Base-by-base conservation (phyloP, 2,888 invertebrate species). In the Tipula vernalis region DNA sequence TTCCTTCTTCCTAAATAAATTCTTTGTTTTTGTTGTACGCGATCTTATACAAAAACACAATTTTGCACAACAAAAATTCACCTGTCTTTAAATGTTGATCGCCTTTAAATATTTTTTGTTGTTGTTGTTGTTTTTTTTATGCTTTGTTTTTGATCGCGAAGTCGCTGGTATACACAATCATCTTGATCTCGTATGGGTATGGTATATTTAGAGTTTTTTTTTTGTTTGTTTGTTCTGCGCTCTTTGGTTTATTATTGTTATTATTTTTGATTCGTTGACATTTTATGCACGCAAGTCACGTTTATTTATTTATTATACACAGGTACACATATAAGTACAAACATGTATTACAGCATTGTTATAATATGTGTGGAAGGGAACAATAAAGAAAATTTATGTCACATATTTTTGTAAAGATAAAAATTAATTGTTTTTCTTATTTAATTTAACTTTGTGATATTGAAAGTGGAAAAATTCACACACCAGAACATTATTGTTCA, bases 231-330 rank as follows among this genome's bases (percentile, higher is more conserved):
- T 71, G 71, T 71, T 71, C 28, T 28, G 71, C 28, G 71, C 28
- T 71, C 71, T 18, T 71, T 71, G 71, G 71, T 71, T 71, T 71
- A 84, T 84, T 84, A 39, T 84, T 84, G n/a, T 84, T 41, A 84
- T 39, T 84, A 39, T 84, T 41, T 84, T 84, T 84, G 36, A 84
- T 44, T 44, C 36, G 86, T 86, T 44, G 86, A 44, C 36, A 44
- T 86, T 86, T 86, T 86, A 44, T 86, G 44, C 86, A 86, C 86
- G 86, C 86, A 86, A 86, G 86, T 86, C 86, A 86, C 86, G 86
- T 86, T 86, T 44, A 86, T 71, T 71, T 71, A 71, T 71, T 71
- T 71, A 71, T 71, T 71, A 10, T 18, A 41, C 71, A 71, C 71
- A 71, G 71, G 71, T 71, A 71, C 28, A 71, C 10, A 71, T 12